These are phyloP conservation scores for Diadophis punctatus DNA, from an alignment of 2,113 vertebrate species.

Conservation along the genomic window DNA sequence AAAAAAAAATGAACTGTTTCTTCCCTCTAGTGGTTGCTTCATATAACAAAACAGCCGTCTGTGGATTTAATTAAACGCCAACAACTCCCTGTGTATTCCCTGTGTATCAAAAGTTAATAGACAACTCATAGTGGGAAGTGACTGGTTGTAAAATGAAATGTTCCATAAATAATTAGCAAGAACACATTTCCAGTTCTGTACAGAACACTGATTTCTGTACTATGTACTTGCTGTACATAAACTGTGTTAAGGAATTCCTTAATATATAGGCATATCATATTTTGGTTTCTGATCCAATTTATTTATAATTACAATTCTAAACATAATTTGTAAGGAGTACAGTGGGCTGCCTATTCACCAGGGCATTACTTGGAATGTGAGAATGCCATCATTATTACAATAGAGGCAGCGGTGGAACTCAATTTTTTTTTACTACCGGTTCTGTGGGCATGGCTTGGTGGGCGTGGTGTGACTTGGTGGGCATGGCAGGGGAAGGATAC, in stretches of 20 bases:
- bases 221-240: background rate
- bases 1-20: background rate
- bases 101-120: background rate
- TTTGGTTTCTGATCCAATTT: background rate
- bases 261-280: background rate
- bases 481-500: too few species aligned
- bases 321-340: background rate
- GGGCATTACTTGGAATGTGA: background rate
- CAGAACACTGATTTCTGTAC: background rate
- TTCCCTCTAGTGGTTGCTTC: constrained; percentile 18
- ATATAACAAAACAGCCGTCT: background rate
- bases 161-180: background rate
- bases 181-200: background rate
- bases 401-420: background rate
- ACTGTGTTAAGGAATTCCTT: background rate
- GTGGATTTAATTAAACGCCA: background rate
- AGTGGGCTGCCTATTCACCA: background rate
- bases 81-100: background rate
- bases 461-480: too few species aligned
- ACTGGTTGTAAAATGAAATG: background rate
- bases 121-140: background rate
- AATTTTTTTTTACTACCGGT: too few species aligned
- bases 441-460: too few species aligned
- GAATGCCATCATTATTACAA: too few species aligned
- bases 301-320: background rate